Evolutionary conservation across 2,113 vertebrate species (phyloP), one percentile per base, ranked within the genome.

Genomic region (Gobio gobio): DNA sequence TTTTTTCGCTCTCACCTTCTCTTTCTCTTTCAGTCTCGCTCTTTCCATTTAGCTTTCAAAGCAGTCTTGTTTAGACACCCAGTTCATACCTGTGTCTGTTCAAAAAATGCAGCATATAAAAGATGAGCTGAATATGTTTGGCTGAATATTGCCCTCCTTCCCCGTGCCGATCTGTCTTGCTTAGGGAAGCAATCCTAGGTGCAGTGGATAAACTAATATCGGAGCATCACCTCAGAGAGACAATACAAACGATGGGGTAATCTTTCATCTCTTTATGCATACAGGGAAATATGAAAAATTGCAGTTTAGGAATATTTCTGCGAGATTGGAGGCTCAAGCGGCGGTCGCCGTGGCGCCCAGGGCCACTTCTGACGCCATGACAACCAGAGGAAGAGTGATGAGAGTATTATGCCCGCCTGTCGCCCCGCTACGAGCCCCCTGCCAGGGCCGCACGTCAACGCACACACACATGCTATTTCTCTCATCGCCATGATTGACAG

Each of bases 211-310:
- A 98, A 98, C 97, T 98, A 98, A 98, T 99, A 98, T 99, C 97
- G 97, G 94, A 96, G 97, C 97, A 97, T 97, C 97, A 98, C 96
- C 96, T 97, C 95, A 96, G 97, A 96, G 97, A 97, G 96, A 98
- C 97, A 97, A 96, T 97, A 97, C 96, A 95, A 96, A 97, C 97
- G 96, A 98, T 97, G 94, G 96, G 96, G 96, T 94, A 93, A 98
- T 97, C 96, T 98, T 98, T 98, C 97, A 98, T 98, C 97, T 98
- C 96, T 96, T 98, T 98, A 98, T 98, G 97, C 96, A 97, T 98
- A 96, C 96, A 97, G 97, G 91, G 90, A 96, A 97, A 98, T 97
- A 97, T 98, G 97, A 98, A 98, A 97, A 97, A 98, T 97, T 94
- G 96, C 96, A 94, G 93, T 97, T 97, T 97, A 97, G 96, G 96